Evolutionary conservation across 2,797 vertebrate genomes (phyloP).

Genomic region (Myripristis jacobus): DNA sequence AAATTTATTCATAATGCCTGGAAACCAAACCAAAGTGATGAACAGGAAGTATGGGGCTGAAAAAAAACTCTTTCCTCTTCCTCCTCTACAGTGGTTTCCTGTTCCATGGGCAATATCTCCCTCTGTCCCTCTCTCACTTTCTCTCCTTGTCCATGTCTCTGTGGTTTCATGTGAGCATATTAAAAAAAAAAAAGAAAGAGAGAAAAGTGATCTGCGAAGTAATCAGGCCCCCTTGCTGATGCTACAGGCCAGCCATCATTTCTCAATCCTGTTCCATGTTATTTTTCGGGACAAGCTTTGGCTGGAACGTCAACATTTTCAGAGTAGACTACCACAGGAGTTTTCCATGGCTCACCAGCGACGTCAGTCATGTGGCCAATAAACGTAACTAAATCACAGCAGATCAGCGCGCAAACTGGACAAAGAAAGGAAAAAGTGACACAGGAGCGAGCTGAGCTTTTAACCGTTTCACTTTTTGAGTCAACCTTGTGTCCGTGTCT

Average conservation of each 20-base stretch:
- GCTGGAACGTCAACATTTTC: neutral
- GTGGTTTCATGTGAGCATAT: neutral
- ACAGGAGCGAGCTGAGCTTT: neutral
- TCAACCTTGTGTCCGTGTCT: conserved; percentile 24
- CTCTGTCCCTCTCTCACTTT: conserved; percentile 29
- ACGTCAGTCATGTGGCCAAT: neutral
- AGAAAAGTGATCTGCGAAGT: too few species aligned
- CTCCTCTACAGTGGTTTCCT: conserved; percentile 59
- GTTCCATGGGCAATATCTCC: conserved; percentile 30
- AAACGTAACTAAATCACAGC: neutral
- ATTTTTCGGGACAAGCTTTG: too few species aligned
- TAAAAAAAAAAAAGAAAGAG: too few species aligned
- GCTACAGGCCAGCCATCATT: too few species aligned
- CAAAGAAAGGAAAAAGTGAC: conserved; percentile 15
- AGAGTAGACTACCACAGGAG: too few species aligned
- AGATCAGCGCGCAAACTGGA: neutral
- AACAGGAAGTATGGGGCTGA: conserved; percentile 63
- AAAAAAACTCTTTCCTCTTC: conserved; percentile 60
- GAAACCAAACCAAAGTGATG: conserved; percentile 61
- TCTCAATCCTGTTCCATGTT: too few species aligned
- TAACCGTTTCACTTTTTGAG: conserved; percentile 11
- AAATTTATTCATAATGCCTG: conserved; percentile 33
- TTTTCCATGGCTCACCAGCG: conserved; percentile 4
- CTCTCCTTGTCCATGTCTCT: neutral
- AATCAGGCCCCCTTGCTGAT: too few species aligned